These are phyloP conservation scores for Stictocephala bisonia DNA, from an alignment of 2,888 invertebrate species.

Conservation along the genomic window DNA sequence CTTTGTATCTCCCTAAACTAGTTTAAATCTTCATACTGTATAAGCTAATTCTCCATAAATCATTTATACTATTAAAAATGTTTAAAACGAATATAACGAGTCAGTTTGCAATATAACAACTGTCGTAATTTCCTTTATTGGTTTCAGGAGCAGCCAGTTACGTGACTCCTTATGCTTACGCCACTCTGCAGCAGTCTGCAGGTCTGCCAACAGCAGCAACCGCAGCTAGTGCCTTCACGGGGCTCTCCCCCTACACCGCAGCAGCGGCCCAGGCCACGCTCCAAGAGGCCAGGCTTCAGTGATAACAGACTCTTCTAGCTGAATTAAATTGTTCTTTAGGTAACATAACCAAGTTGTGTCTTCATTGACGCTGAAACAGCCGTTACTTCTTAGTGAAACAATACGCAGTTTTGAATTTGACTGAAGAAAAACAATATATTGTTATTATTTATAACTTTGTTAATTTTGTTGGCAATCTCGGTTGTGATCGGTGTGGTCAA, in stretches of 20 bases:
- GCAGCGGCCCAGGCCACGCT: conserved; percentile 73
- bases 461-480: conserved; percentile 31
- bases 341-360: neutral
- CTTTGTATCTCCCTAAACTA: too few species aligned
- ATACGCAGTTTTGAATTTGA: neutral
- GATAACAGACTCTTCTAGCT: conserved; percentile 59
- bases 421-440: neutral
- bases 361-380: too few species aligned
- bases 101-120: too few species aligned
- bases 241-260: conserved; percentile 70
- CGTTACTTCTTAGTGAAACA: too few species aligned
- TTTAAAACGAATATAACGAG: too few species aligned
- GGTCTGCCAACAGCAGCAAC: conserved; percentile 68
- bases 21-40: too few species aligned
- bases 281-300: conserved; percentile 83
- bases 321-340: neutral
- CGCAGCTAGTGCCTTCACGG: conserved; percentile 70
- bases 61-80: too few species aligned
- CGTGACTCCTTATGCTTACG: conserved; percentile 79
- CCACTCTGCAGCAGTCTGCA: conserved; percentile 74
- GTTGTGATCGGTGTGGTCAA: conserved; percentile 34
- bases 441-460: conserved; percentile 2
- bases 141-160: conserved; percentile 74
- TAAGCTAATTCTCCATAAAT: too few species aligned
- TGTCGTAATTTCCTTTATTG: too few species aligned